A percentile compares a stretch with the other conserved stretches of the same genome.
phyloP scores from a whole-genome alignment of 2,888 invertebrate species.

The Melanotus villosus region DNA sequence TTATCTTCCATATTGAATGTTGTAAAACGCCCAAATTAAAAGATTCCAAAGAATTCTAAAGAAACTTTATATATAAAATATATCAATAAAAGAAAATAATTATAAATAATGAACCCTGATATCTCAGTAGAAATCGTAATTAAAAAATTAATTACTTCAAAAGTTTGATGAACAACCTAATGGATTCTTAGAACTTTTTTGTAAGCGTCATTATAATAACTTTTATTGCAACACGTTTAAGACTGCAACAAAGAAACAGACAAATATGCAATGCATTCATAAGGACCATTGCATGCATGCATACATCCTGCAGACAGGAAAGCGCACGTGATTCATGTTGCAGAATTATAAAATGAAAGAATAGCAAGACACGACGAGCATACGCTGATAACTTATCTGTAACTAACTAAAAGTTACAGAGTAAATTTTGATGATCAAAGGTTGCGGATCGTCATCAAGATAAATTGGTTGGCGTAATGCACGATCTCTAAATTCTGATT shows the following conservation, averaged over 20 bases:
- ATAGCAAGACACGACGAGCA: too few relatives aligned
- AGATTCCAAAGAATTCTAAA: too few relatives aligned
- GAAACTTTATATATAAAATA: too few relatives aligned
- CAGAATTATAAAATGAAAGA: slow-evolving; percentile 1
- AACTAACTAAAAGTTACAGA: neutral
- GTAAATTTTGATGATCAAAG: slow-evolving; percentile 8
- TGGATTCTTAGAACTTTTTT: neutral
- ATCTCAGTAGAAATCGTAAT: too few relatives aligned
- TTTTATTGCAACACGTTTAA: neutral
- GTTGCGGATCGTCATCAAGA: neutral
- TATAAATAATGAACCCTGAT: too few relatives aligned
- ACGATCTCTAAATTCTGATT: neutral
- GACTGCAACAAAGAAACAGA: slow-evolving; percentile 5
- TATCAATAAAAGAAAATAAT: too few relatives aligned
- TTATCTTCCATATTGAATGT: too few relatives aligned
- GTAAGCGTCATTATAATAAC: neutral
- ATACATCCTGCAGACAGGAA: slow-evolving; percentile 30
- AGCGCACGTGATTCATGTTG: slow-evolving; percentile 1
- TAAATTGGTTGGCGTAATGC: neutral
- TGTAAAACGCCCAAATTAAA: too few relatives aligned
- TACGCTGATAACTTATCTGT: neutral
- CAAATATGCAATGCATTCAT: slow-evolving; percentile 17
- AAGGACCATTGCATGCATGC: slow-evolving; percentile 30
- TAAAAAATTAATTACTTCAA: too few relatives aligned
- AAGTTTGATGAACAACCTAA: too few relatives aligned